Conservation (phyloP, 2,888 invertebrate genomes). For the Bembecia ichneumoniformis region DNA sequence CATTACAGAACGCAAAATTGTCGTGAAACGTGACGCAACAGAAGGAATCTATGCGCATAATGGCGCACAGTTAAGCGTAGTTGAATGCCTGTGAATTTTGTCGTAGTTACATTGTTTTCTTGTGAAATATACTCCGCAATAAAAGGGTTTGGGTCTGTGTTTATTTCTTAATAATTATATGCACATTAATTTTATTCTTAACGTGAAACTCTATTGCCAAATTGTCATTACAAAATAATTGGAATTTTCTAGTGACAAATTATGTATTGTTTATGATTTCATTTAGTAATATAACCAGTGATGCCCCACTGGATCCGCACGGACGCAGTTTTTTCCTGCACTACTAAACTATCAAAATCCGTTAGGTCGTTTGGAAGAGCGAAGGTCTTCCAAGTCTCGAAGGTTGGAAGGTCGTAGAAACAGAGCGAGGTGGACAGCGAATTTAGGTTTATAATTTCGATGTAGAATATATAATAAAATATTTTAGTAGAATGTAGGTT, state of each 20-base stretch:
- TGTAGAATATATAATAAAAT: too few species aligned
- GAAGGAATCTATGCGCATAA: constrained; percentile 13
- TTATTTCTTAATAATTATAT: not conserved
- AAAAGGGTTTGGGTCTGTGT: not conserved
- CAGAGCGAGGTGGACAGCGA: too few species aligned
- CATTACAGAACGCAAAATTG: constrained; percentile 12
- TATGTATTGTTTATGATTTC: not conserved
- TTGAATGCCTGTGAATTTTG: constrained; percentile 16
- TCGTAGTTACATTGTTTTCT: not conserved
- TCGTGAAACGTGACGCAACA: constrained; percentile 19
- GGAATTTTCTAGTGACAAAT: not conserved
- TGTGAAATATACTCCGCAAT: not conserved
- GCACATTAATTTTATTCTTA: not conserved
- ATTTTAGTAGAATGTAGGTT: too few species aligned
- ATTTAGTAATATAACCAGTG: too few species aligned
- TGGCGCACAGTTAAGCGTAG: constrained; percentile 6
- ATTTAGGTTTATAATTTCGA: too few species aligned
- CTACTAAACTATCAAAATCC: too few species aligned
- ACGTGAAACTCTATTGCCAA: not conserved
- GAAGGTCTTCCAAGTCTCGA: too few species aligned
- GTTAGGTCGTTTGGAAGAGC: too few species aligned
- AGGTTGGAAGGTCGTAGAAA: too few species aligned
- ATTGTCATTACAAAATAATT: not conserved
- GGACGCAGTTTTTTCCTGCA: too few species aligned
- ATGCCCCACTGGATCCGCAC: too few species aligned